A percentile compares a stretch with the other conserved stretches of the same genome.
Evolutionary conservation across 2,113 vertebrate genomes (phyloP).

Genomic region (Chiloscyllium plagiosum): DNA sequence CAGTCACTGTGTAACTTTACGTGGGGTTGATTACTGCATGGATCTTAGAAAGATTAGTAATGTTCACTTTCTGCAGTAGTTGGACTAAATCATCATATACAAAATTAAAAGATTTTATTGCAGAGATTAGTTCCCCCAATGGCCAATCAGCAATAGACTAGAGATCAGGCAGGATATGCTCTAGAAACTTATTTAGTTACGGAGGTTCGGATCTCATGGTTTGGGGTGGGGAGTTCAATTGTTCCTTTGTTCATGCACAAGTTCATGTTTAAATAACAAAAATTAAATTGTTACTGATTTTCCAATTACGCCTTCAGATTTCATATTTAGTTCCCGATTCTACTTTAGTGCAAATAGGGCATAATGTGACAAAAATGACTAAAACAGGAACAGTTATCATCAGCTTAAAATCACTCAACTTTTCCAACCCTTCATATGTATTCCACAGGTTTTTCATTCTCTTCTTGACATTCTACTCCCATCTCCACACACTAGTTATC

Average conservation of each 20-base stretch:
- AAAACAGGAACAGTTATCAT: background rate
- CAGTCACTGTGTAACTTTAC: background rate
- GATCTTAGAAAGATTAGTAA: too few species aligned
- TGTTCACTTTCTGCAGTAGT: background rate
- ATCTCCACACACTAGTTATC: background rate
- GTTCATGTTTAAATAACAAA: background rate
- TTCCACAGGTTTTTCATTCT: background rate
- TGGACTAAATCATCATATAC: background rate
- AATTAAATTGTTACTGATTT: background rate
- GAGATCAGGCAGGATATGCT: background rate
- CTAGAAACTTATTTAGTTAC: background rate
- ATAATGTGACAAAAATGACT: background rate
- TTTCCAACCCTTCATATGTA: background rate
- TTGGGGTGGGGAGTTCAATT: background rate
- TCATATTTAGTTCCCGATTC: background rate
- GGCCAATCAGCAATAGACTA: background rate
- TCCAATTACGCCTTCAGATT: background rate
- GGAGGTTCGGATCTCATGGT: background rate
- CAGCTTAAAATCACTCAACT: background rate
- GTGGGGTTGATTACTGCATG: background rate
- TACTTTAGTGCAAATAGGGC: background rate
- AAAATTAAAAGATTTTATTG: background rate
- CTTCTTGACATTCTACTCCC: background rate
- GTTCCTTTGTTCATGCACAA: background rate
- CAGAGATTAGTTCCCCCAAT: background rate